Conservation (phyloP, 2,797 vertebrate species). For the Sebastes hubbsi region DNA sequence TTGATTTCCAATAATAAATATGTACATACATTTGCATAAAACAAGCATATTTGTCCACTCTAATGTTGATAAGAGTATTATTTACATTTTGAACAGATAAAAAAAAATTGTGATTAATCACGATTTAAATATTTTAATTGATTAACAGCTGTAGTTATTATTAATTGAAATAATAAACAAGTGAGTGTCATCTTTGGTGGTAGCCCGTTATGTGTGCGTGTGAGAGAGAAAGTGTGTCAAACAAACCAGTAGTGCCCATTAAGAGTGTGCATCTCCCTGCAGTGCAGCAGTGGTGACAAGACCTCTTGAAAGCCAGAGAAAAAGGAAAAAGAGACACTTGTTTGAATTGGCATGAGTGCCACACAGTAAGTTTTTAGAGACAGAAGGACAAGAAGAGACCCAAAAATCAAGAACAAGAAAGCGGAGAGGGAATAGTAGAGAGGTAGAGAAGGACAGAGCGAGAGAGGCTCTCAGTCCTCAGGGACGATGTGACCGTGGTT, state of each 20-base stretch:
- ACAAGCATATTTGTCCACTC: too few species aligned
- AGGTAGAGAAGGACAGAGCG: background rate
- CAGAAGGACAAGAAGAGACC: background rate
- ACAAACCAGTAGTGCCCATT: background rate
- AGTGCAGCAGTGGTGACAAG: constrained; percentile 22
- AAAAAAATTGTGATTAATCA: background rate
- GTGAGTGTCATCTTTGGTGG: background rate
- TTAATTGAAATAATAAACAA: background rate
- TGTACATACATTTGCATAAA: too few species aligned
- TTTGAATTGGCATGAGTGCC: constrained; percentile 35
- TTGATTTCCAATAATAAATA: too few species aligned
- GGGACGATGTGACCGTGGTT: constrained; percentile 14
- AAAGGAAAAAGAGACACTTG: background rate
- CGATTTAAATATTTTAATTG: too few species aligned
- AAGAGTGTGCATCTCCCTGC: constrained; percentile 14
- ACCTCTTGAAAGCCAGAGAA: constrained; percentile 17
- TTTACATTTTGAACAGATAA: too few species aligned
- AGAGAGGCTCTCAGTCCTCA: background rate
- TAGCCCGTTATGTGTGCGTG: background rate
- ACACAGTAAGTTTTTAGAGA: background rate
- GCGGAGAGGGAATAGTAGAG: background rate
- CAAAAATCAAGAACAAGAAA: background rate
- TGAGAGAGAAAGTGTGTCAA: background rate
- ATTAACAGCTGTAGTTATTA: background rate
- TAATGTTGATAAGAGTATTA: rapidly evolving